Evolutionary conservation across 2,888 invertebrate species (phyloP).

Genomic region (Molorchus minor): DNA sequence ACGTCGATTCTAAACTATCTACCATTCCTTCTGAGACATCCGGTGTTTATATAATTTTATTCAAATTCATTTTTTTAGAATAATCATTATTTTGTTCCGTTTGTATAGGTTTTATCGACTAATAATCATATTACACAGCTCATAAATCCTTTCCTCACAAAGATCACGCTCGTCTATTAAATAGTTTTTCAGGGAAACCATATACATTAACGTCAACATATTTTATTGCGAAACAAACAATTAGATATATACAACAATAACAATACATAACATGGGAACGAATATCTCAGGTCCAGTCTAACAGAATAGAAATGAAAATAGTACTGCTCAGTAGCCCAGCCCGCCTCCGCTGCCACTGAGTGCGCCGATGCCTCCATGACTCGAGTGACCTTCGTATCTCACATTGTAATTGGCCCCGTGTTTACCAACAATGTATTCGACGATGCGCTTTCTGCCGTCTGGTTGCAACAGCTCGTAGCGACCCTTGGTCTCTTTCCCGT

Average conservation of each 20-base stretch:
- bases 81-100: too few species aligned
- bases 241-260: conserved; percentile 39
- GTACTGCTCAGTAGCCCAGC: conserved; percentile 32
- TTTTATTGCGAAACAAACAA: conserved; percentile 53
- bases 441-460: conserved; percentile 57
- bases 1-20: too few species aligned
- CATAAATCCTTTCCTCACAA: too few species aligned
- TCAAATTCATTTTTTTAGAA: too few species aligned
- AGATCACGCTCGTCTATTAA: too few species aligned
- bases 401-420: conserved; percentile 57
- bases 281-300: conserved; percentile 28
- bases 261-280: conserved; percentile 47
- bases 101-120: too few species aligned
- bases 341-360: conserved; percentile 36
- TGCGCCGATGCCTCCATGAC: conserved; percentile 48
- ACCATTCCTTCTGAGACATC: too few species aligned
- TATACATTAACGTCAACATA: conserved; percentile 49
- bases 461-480: conserved; percentile 56
- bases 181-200: too few species aligned
- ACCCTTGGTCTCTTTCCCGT: conserved; percentile 55
- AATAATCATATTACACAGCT: too few species aligned
- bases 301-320: conserved; percentile 23
- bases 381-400: conserved; percentile 43
- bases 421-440: conserved; percentile 58
- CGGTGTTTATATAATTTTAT: too few species aligned